Evolutionary conservation across 23 tunicate species (phyloP).

Genomic region (Oikopleura vanhoeffeni): DNA sequence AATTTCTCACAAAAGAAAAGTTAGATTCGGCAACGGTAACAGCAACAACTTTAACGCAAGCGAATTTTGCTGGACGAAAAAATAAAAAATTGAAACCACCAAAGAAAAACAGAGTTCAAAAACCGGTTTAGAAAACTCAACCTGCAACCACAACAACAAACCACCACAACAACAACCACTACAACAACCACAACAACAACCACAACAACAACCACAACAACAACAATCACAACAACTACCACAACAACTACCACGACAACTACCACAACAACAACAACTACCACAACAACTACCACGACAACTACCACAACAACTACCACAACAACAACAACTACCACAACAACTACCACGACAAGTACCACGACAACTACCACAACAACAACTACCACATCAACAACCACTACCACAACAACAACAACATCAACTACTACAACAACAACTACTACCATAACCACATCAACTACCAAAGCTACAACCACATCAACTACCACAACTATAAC

Average conservation of each 20-base stretch:
- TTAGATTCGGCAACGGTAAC: background rate
- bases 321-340: constrained; percentile 1
- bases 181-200: constrained; percentile 5
- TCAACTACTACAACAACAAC: background rate
- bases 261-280: background rate
- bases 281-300: background rate
- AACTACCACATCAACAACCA: background rate
- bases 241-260: constrained; percentile 8
- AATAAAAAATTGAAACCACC: background rate
- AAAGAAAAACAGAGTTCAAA: background rate
- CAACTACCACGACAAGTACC: background rate
- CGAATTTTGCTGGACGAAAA: background rate
- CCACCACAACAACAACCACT: background rate
- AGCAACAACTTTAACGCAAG: background rate
- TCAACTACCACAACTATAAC: background rate
- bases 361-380: constrained; percentile 10
- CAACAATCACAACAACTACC: background rate
- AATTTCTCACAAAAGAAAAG: background rate
- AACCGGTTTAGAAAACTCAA: background rate
- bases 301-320: constrained; percentile 8
- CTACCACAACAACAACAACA: constrained; percentile 2
- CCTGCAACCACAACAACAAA: background rate
- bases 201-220: background rate
- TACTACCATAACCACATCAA: background rate
- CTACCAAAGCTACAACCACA: background rate